Conservation (phyloP, 64 coral and sea anemone species). For the Catalaphyllia jardinei region DNA sequence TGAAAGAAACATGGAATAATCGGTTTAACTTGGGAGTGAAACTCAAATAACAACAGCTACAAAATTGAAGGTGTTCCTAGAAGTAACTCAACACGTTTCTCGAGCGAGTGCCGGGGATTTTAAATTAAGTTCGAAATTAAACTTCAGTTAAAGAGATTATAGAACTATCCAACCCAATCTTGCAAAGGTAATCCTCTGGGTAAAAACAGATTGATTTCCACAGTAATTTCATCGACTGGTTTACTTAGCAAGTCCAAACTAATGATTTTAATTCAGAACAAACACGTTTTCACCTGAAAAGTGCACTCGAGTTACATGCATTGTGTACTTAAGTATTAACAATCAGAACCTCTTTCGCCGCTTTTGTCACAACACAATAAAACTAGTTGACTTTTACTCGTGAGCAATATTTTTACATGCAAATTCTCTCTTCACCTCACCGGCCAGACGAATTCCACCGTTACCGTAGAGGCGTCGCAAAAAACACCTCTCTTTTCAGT, state of each 20-base stretch:
- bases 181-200: no score
- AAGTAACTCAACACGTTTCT: no score
- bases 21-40: no score
- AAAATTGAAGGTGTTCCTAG: no score
- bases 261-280: not conserved
- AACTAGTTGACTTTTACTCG: slow-evolving; percentile 5
- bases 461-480: not conserved
- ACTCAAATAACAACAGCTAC: no score
- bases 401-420: slow-evolving; percentile 5
- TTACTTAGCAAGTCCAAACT: not conserved
- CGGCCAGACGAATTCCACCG: slow-evolving; percentile 5
- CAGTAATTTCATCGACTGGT: no score
- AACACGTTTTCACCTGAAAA: not conserved
- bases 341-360: not conserved
- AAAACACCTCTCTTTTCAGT: not conserved
- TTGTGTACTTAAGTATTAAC: slow-evolving; percentile 32
- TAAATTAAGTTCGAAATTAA: no score
- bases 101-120: no score
- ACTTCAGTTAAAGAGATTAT: no score
- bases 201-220: no score
- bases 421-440: slow-evolving; percentile 5
- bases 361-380: slow-evolving; percentile 28
- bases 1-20: no score
- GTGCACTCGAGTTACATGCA: not conserved
- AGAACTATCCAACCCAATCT: no score